Evolutionary conservation across 2,888 invertebrate species (phyloP).

Genomic region (Caenorhabditis parvicauda): DNA sequence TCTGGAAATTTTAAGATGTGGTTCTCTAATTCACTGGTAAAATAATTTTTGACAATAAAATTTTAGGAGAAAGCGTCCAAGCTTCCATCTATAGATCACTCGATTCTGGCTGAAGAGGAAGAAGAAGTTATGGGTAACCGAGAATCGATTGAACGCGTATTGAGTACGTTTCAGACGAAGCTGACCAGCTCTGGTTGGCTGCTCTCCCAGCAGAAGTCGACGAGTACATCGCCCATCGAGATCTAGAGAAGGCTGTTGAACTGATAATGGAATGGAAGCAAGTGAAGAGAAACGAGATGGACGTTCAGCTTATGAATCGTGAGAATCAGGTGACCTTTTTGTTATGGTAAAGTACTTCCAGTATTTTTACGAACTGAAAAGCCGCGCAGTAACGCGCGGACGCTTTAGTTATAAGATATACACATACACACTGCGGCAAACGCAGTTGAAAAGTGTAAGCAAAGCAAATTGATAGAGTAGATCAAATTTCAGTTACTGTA

Average conservation of each 20-base stretch:
- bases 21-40: too few species aligned
- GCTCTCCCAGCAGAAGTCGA: slow-evolving; percentile 58
- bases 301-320: slow-evolving; percentile 49
- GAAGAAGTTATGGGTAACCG: slow-evolving; percentile 11
- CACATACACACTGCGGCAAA: too few species aligned
- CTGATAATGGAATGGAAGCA: slow-evolving; percentile 58
- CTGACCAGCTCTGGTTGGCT: slow-evolving; percentile 49
- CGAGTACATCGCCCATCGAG: slow-evolving; percentile 56
- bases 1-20: too few species aligned
- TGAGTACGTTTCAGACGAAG: slow-evolving; percentile 29
- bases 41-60: too few species aligned
- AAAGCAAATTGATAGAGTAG: too few species aligned
- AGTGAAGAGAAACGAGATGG: slow-evolving; percentile 44
- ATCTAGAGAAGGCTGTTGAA: slow-evolving; percentile 59
- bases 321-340: slow-evolving; percentile 51
- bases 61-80: too few species aligned
- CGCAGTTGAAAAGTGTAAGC: too few species aligned
- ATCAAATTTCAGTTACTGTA: too few species aligned
- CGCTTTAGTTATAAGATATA: not conserved
- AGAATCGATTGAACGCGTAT: not conserved
- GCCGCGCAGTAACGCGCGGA: too few species aligned
- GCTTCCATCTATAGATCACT: too few species aligned
- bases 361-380: too few species aligned
- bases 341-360: not conserved
- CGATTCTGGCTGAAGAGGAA: slow-evolving; percentile 17